Evolutionary conservation across 2,113 vertebrate species (phyloP), one percentile per base, ranked within the genome.

Genomic region (Macroglossus sobrinus): DNA sequence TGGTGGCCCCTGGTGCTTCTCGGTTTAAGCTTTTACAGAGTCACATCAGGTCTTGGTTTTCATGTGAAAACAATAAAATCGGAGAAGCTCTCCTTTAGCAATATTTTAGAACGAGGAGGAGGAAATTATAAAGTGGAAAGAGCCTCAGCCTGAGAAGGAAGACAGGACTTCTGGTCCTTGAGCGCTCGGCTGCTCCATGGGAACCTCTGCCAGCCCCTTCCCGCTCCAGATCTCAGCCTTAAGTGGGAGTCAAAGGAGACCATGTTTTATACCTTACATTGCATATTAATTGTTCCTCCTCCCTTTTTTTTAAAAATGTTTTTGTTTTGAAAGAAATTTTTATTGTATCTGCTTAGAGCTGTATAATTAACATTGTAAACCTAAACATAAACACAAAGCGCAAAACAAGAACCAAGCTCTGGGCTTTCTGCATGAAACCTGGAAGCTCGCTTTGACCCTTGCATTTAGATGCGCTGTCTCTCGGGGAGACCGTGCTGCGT

Each of bases 251-350:
- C 1, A 1, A 43, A 35, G 18, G 45, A 57, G 61, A 15, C 0
- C 1, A 12, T 1, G 4, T 68, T 43, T 59, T 22, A 3, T 61
- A 12, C 5, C 0, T 74, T 38, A 59, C 13, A 7, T 15, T 72
- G 33, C 92, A 66, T 43, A 22, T 18, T 47, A 40, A 21, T 30
- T 47, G 30, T 43, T 61, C 16, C 7, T 53, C 22, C 19, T 76
- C 0, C 30, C 2, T 12, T 13, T 38, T 12, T n/a, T n/a, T n/a
- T n/a, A n/a, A n/a, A n/a, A n/a, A 68, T 38, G 10, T 35, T 57
- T 61, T 30, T 26, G 35, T 78, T 93, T 94, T 93, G 28, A 64
- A 86, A 76, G 75, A 84, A 33, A 78, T 92, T 28, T 85, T 71
- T 21, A 13, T 90, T n/a, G 35, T 59, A 24, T 35, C n/a, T 75